Conservation (phyloP, 1,140 invertebrate genomes). For the Chrysopa pallens region DNA sequence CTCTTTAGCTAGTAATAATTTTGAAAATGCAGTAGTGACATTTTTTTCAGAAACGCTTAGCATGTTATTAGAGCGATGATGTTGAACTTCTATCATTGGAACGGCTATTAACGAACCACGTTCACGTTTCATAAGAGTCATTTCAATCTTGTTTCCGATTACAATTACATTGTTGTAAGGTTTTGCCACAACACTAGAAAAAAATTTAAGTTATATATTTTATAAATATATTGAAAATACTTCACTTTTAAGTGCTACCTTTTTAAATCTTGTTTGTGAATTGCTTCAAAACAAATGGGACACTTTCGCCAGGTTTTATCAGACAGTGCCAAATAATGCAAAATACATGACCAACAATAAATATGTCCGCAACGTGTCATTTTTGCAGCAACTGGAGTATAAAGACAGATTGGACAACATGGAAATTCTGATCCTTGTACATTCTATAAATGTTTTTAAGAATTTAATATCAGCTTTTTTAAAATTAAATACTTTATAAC, state of each 20-base stretch:
- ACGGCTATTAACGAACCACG: conserved; percentile 59
- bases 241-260: conserved; percentile 31
- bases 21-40: conserved; percentile 36
- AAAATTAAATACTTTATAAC: too few species aligned
- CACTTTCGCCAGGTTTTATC: conserved; percentile 64
- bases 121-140: conserved; percentile 74
- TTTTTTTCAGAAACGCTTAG: conserved; percentile 28
- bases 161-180: conserved; percentile 38
- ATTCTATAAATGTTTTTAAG: too few species aligned
- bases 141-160: conserved; percentile 46
- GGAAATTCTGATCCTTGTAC: conserved; percentile 44
- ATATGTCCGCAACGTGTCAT: conserved; percentile 90
- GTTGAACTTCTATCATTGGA: conserved; percentile 28
- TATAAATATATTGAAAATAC: conserved; percentile 1
- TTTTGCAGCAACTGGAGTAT: conserved; percentile 64
- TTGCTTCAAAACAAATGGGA: conserved; percentile 70
- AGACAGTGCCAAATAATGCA: conserved; percentile 76
- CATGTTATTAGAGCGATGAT: conserved; percentile 12
- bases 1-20: conserved; percentile 53
- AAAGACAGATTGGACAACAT: conserved; percentile 83
- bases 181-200: conserved; percentile 27
- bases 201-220: conserved; percentile 4
- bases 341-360: conserved; percentile 88
- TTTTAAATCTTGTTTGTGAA: conserved; percentile 63
- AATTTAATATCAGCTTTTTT: conserved; percentile 8